These are phyloP conservation scores for Silvanus unidentatus DNA, from an alignment of 2,888 invertebrate genomes.

Conservation along the genomic window DNA sequence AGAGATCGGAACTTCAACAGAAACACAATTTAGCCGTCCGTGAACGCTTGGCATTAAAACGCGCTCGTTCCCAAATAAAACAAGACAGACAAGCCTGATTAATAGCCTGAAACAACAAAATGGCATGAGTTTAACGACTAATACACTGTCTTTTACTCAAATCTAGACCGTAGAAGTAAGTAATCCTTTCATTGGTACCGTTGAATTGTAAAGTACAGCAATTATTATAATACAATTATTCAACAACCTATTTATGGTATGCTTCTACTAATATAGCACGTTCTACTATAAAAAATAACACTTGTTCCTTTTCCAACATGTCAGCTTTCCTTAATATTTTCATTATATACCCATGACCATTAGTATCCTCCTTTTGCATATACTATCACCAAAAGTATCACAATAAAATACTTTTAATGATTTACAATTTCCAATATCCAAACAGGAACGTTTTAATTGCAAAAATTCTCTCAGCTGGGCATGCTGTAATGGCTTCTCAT, in stretches of 20 bases:
- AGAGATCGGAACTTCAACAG: conserved; percentile 98
- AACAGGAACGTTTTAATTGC: conserved; percentile 86
- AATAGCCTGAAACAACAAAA: too few species aligned
- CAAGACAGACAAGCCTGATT: too few species aligned
- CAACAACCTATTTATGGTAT: conserved; percentile 99
- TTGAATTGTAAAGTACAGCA: too few species aligned
- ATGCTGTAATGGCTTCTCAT: conserved; percentile 90
- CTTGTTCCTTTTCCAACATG: conserved; percentile 99
- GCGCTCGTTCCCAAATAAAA: too few species aligned
- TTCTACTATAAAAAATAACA: conserved; percentile 95
- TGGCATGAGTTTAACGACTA: too few species aligned
- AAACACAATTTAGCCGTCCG: conserved; percentile 99
- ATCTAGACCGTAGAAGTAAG: too few species aligned
- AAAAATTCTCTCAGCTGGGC: conserved; percentile 98
- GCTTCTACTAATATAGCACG: conserved; percentile 98
- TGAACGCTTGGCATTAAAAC: too few species aligned
- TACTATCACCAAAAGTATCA: conserved; percentile 91
- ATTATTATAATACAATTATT: too few species aligned
- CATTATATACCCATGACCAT: conserved; percentile 99
- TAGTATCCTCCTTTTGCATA: conserved; percentile 98
- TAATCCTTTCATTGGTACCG: too few species aligned
- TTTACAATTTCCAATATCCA: conserved; percentile 98
- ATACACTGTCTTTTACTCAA: too few species aligned
- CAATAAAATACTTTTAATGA: conserved; percentile 95
- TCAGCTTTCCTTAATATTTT: conserved; percentile 98